Evolutionary conservation across 2,113 vertebrate species (phyloP).

Genomic region (Xiphias gladius): DNA sequence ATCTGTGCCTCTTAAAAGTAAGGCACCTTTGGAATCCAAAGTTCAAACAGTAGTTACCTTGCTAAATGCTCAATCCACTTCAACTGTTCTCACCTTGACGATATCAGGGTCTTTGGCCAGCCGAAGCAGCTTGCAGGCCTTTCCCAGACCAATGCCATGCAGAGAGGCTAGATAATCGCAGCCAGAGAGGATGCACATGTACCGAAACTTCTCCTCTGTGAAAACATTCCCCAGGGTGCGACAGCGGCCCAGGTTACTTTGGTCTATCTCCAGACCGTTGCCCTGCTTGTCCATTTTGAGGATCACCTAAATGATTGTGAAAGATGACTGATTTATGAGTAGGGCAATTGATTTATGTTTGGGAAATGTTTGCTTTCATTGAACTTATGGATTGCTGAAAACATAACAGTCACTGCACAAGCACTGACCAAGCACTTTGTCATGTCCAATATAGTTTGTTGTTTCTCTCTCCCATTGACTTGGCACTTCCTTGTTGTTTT

Average conservation of each 20-base stretch:
- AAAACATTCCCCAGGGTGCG: constrained; percentile 92
- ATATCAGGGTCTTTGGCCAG: constrained; percentile 95
- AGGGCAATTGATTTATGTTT: neutral
- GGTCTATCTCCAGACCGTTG: constrained; percentile 94
- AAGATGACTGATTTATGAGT: neutral
- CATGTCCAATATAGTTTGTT: too few relatives aligned
- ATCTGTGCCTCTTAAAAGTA: neutral
- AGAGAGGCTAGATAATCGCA: constrained; percentile 98
- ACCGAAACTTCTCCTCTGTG: constrained; percentile 96
- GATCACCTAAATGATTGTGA: constrained; percentile 87
- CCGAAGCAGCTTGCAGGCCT: constrained; percentile 93
- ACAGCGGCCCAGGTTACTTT: constrained; percentile 91
- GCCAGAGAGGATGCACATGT: constrained; percentile 99
- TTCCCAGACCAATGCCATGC: constrained; percentile 95
- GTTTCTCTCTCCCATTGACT: too few relatives aligned
- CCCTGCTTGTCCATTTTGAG: constrained; percentile 98
- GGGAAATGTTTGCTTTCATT: neutral
- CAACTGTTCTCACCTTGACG: constrained; percentile 86
- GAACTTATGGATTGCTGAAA: too few relatives aligned
- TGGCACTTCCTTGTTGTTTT: too few relatives aligned
- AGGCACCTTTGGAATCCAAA: neutral
- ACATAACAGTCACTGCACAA: too few relatives aligned
- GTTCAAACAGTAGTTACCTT: neutral
- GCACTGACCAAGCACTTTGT: too few relatives aligned
- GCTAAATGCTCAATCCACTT: neutral